Evolutionary conservation across 2,113 vertebrate genomes (phyloP).

Genomic region (Urocolius indicus): DNA sequence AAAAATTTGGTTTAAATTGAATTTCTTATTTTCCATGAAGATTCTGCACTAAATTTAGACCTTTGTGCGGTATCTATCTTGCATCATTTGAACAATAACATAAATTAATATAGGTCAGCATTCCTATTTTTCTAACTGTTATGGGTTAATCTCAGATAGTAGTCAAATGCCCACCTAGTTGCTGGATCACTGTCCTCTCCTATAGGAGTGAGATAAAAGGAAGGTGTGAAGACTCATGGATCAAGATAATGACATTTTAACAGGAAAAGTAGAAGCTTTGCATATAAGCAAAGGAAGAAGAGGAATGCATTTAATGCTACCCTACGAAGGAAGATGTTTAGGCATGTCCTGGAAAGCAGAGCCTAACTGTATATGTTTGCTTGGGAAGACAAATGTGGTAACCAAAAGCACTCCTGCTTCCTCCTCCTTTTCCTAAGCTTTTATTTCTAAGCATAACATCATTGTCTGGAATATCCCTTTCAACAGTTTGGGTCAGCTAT

Average conservation of each 20-base stretch:
- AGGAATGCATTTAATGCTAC: background rate
- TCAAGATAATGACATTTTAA: background rate
- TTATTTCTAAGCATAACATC: background rate
- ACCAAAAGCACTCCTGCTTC: background rate
- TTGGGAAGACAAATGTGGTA: background rate
- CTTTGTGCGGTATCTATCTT: background rate
- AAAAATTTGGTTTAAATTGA: background rate
- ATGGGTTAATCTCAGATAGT: background rate
- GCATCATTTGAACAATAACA: background rate
- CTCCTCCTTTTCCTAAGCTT: background rate
- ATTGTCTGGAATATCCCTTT: background rate
- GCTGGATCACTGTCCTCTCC: background rate
- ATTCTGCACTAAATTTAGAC: background rate
- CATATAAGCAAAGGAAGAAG: background rate
- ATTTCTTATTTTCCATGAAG: background rate
- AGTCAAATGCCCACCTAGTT: background rate
- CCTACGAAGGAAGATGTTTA: background rate
- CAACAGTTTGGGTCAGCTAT: background rate
- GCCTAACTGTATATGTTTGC: background rate
- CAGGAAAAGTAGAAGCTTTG: background rate
- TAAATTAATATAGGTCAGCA: background rate
- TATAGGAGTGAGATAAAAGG: background rate
- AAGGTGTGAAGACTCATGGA: background rate
- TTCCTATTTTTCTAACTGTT: background rate
- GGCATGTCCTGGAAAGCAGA: background rate